Conservation (phyloP, 2,113 vertebrate species). For the Poecilia latipinna region DNA sequence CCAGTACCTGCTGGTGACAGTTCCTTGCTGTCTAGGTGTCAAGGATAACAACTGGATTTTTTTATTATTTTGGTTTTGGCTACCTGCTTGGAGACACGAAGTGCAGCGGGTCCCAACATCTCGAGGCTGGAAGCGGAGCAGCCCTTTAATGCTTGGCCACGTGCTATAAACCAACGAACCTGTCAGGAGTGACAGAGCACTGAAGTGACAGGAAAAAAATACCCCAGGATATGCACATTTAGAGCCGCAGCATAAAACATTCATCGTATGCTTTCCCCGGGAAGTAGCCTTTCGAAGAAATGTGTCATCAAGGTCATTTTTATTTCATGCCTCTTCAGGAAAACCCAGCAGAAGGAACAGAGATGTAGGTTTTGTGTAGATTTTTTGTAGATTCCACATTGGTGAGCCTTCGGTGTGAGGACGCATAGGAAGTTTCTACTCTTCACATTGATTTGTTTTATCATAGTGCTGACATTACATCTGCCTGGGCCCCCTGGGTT, state of each 20-base stretch:
- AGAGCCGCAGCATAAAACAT: conserved; percentile 69
- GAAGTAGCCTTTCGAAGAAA: conserved; percentile 57
- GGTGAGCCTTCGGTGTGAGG: not conserved
- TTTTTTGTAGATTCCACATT: not conserved
- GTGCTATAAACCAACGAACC: conserved; percentile 49
- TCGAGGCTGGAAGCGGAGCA: conserved; percentile 4
- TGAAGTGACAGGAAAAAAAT: conserved; percentile 76
- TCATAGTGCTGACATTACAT: conserved; percentile 15
- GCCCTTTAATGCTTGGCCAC: conserved; percentile 34
- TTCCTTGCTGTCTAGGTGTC: not conserved
- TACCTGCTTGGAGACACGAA: not conserved
- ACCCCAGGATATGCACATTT: conserved; percentile 70
- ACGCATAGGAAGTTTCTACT: not conserved
- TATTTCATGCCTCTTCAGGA: conserved; percentile 69
- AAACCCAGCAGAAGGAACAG: conserved; percentile 25
- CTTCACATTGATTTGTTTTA: conserved; percentile 25
- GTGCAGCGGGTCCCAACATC: conserved; percentile 5
- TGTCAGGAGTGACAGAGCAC: conserved; percentile 69
- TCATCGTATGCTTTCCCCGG: conserved; percentile 54
- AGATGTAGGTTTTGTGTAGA: not conserved
- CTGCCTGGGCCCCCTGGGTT: not conserved
- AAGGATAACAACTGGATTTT: not conserved
- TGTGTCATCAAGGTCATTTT: conserved; percentile 65
- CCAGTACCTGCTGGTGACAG: not conserved
- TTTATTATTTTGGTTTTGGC: not conserved